phyloP scores from a whole-genome alignment of 2,888 invertebrate species.

The Drepanosiphum platanoidis region DNA sequence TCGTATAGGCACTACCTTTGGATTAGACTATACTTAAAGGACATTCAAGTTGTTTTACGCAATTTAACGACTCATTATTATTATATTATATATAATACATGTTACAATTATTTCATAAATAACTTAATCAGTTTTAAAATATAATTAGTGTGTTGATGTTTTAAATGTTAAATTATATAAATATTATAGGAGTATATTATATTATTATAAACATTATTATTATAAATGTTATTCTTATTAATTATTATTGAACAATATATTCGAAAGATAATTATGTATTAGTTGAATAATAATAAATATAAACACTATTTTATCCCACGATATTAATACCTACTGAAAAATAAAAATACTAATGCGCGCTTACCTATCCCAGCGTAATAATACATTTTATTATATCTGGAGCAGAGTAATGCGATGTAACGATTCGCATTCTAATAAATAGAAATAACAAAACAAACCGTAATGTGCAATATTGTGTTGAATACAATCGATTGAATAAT shows the following conservation, averaged over 20 bases:
- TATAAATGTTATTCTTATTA: constrained; percentile 28
- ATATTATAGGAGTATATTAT: constrained; percentile 33
- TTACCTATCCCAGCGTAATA: background rate
- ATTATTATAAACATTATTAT: constrained; percentile 49
- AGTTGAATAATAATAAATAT: background rate
- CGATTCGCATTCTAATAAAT: background rate
- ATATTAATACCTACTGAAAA: background rate
- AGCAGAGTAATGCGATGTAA: background rate
- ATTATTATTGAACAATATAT: constrained; percentile 10
- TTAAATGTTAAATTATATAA: constrained; percentile 56
- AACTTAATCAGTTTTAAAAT: constrained; percentile 8
- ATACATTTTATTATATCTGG: background rate
- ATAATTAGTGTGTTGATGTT: constrained; percentile 52
- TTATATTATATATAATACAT: too few species aligned
- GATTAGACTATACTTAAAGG: constrained; percentile 8
- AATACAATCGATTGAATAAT: background rate
- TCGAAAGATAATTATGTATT: background rate
- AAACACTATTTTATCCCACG: background rate
- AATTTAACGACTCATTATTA: constrained; percentile 36
- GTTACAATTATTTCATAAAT: constrained; percentile 22
- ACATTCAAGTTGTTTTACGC: constrained; percentile 5
- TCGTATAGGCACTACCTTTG: background rate
- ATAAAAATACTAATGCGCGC: background rate
- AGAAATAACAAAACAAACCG: background rate
- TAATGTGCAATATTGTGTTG: background rate